Percentiles rank a stretch among this genome's conserved stretches.
phyloP scores from a whole-genome alignment of 2,888 invertebrate genomes.

The Ethmia dodecea region DNA sequence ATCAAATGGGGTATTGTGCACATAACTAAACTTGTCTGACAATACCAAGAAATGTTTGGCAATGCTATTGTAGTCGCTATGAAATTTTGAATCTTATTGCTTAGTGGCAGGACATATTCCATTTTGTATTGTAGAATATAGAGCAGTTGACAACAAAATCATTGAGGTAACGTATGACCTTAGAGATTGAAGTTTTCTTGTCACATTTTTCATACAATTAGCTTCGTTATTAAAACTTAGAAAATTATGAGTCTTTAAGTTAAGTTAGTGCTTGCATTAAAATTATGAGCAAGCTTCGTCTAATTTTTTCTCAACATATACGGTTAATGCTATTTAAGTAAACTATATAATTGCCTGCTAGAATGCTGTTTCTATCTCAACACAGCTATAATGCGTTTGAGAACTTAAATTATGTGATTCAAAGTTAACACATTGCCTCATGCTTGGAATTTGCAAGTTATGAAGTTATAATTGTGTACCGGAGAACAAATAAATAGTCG shows the following conservation, averaged over 20 bases:
- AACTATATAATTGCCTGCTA: constrained; percentile 26
- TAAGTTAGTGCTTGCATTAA: constrained; percentile 4
- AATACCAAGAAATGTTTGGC: constrained; percentile 5
- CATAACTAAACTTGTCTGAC: constrained; percentile 7
- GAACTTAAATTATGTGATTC: constrained; percentile 26
- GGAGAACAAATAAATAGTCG: no score
- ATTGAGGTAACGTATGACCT: no score
- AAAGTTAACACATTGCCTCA: constrained; percentile 27
- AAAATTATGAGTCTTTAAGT: no score
- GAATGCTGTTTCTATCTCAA: constrained; percentile 33
- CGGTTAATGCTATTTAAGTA: constrained; percentile 23
- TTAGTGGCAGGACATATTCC: no score
- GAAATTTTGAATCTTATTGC: no score
- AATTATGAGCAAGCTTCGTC: constrained; percentile 2
- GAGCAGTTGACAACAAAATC: no score
- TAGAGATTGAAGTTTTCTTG: no score
- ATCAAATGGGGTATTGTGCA: constrained; percentile 10
- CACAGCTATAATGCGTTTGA: constrained; percentile 22
- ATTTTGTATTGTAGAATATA: no score
- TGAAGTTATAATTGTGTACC: constrained; percentile 10
- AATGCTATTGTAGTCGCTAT: background rate
- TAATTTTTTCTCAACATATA: constrained; percentile 20
- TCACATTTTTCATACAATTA: no score
- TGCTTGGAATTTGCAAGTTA: constrained; percentile 5
- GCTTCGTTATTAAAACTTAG: no score